These are phyloP conservation scores for Cataglyphis hispanica DNA, from an alignment of 1,140 invertebrate genomes.

Conservation along the genomic window DNA sequence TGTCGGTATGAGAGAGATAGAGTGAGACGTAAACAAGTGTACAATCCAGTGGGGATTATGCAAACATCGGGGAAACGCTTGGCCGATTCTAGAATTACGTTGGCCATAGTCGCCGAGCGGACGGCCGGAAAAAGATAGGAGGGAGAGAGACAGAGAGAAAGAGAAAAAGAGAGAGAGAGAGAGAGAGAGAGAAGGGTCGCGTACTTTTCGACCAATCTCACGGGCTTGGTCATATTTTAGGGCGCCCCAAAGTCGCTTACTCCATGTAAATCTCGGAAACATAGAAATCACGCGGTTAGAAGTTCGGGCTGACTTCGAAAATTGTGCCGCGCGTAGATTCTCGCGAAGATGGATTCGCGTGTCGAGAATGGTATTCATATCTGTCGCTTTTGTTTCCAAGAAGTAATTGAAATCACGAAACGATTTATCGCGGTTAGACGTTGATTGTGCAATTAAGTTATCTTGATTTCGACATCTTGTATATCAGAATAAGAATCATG, in stretches of 20 bases:
- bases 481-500: background rate
- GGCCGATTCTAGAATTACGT: conserved; percentile 47
- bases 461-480: background rate
- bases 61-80: conserved; percentile 55
- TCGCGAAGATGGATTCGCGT: conserved; percentile 43
- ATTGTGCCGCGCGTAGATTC: conserved; percentile 35
- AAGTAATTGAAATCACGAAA: conserved; percentile 28
- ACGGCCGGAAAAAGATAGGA: conserved; percentile 37
- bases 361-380: conserved; percentile 29
- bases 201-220: conserved; percentile 53
- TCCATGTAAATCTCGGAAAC: conserved; percentile 40
- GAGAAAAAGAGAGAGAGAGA: too few species aligned
- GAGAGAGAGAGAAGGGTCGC: conserved; percentile 25
- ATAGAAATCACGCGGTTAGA: conserved; percentile 48
- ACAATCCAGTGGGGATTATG: conserved; percentile 63
- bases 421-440: background rate
- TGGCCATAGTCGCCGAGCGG: conserved; percentile 29
- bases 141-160: background rate
- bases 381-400: conserved; percentile 32
- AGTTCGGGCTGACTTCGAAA: conserved; percentile 40
- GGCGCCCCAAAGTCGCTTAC: conserved; percentile 46
- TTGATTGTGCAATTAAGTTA: background rate
- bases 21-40: conserved; percentile 57
- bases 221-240: conserved; percentile 49
- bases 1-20: conserved; percentile 35